phyloP scores from a whole-genome alignment of 23 tunicate genomes.

The Halocynthia aurantium region DNA sequence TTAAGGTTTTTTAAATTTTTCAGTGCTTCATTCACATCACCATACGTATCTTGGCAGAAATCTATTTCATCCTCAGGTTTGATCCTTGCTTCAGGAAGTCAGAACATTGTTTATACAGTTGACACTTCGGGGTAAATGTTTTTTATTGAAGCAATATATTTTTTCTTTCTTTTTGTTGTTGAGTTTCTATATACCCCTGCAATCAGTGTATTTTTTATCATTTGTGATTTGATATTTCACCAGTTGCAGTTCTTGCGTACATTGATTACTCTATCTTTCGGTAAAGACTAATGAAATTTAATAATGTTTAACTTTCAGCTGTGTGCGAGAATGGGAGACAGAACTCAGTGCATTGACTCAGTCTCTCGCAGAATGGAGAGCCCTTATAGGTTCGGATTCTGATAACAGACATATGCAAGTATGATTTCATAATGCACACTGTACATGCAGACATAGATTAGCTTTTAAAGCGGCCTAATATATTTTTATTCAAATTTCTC shows the following conservation, averaged over 20 bases:
- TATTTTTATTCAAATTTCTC: no score
- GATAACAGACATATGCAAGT: constrained; percentile 60
- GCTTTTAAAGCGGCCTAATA: no score
- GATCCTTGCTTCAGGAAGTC: constrained; percentile 34
- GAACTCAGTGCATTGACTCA: constrained; percentile 44
- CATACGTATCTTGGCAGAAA: constrained; percentile 87
- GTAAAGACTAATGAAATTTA: no score
- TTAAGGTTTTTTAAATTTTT: neutral
- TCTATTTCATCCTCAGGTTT: constrained; percentile 54
- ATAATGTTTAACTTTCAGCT: constrained; percentile 11
- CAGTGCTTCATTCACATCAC: constrained; percentile 57
- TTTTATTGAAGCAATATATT: neutral
- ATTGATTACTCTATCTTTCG: no score
- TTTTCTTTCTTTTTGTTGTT: neutral
- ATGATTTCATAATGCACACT: neutral
- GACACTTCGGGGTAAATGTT: constrained; percentile 71
- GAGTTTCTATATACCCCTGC: neutral
- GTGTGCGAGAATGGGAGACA: constrained; percentile 91
- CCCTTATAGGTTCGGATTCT: constrained; percentile 76
- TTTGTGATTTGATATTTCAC: neutral
- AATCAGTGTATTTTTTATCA: neutral
- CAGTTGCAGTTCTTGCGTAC: no score
- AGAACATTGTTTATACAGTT: constrained; percentile 47
- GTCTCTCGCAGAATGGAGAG: constrained; percentile 77
- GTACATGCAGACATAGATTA: no score